Evolutionary conservation across 2,797 vertebrate genomes (phyloP).

Genomic region (Spea hammondii): DNA sequence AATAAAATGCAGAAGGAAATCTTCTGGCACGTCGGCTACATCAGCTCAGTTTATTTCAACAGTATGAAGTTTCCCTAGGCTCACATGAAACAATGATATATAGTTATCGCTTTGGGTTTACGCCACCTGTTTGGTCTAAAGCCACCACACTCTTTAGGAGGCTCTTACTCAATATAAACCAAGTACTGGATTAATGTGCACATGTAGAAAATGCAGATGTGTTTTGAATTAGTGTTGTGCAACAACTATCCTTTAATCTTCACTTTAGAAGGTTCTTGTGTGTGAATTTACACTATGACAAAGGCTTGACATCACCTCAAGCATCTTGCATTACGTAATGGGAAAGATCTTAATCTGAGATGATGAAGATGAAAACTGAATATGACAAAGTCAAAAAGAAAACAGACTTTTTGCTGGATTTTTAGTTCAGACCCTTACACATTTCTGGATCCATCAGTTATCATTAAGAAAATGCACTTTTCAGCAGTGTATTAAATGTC

Average conservation of each 20-base stretch:
- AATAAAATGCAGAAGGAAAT: slow-evolving; percentile 2
- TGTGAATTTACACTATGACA: neutral
- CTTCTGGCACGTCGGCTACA: neutral
- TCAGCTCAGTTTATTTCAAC: slow-evolving; percentile 1
- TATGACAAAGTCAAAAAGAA: too few species aligned
- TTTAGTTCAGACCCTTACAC: too few species aligned
- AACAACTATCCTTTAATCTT: slow-evolving; percentile 11
- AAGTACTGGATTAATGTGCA: neutral
- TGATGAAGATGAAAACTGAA: too few species aligned
- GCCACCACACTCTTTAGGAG: slow-evolving; percentile 17
- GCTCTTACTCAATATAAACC: slow-evolving; percentile 14
- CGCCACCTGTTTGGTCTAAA: slow-evolving; percentile 25
- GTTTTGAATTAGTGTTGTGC: slow-evolving; percentile 24
- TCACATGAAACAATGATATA: slow-evolving; percentile 12
- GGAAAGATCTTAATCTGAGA: neutral
- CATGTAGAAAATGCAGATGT: neutral
- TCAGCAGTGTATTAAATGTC: too few species aligned
- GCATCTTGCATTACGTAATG: neutral
- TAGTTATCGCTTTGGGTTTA: neutral
- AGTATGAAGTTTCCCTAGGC: slow-evolving; percentile 6
- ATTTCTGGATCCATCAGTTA: too few species aligned
- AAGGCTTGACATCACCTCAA: neutral
- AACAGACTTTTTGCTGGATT: too few species aligned
- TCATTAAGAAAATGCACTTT: too few species aligned
- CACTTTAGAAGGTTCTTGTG: neutral